Evolutionary conservation across 1,140 invertebrate genomes (phyloP).

Genomic region (Yoshiicerus persimilis): DNA sequence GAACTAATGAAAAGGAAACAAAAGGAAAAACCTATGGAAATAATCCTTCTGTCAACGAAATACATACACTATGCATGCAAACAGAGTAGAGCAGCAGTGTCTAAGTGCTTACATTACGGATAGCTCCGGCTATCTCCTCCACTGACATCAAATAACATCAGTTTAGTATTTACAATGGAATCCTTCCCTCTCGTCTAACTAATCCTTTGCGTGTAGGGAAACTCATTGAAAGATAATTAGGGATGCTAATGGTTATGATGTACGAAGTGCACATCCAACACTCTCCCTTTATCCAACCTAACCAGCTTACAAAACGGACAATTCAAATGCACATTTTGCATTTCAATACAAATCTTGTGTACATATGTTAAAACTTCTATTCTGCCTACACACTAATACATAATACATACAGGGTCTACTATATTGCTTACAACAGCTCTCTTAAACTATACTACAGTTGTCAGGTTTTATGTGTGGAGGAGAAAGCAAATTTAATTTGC

Average conservation of each 20-base stretch:
- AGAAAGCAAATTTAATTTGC: too few species aligned
- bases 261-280: neutral
- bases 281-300: neutral
- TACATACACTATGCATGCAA: neutral
- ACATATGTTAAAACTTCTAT: too few species aligned
- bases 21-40: neutral
- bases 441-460: too few species aligned
- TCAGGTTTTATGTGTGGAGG: too few species aligned
- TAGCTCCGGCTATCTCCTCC: neutral
- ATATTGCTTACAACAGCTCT: too few species aligned
- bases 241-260: conserved; percentile 11
- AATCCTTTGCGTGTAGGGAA: neutral
- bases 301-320: neutral
- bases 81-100: neutral
- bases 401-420: too few species aligned
- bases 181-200: neutral
- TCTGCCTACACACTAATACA: too few species aligned
- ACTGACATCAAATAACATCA: neutral
- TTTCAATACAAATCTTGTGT: neutral
- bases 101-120: neutral
- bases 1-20: conserved; percentile 6
- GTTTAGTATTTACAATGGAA: neutral
- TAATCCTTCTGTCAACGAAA: neutral
- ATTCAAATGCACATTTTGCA: neutral
- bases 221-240: neutral